phyloP scores from a whole-genome alignment of 2,797 vertebrate species.

The Choloepus didactylus region DNA sequence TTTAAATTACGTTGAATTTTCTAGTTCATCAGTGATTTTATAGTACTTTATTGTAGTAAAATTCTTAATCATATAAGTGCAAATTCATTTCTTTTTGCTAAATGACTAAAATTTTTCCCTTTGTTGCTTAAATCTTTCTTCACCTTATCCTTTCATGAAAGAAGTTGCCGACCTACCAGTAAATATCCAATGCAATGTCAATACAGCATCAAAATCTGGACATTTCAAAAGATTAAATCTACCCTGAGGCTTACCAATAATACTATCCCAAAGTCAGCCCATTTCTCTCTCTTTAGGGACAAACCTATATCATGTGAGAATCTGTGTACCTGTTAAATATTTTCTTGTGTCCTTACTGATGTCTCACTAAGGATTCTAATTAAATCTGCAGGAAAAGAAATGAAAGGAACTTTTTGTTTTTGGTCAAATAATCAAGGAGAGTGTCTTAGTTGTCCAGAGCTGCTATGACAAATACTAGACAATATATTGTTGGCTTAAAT shows the following conservation, averaged over 20 bases:
- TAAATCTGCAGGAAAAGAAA: slow-evolving; percentile 58
- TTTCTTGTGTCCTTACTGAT: background rate
- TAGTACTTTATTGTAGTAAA: slow-evolving; percentile 20
- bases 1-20: slow-evolving; percentile 53
- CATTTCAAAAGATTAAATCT: slow-evolving; percentile 33
- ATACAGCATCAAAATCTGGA: slow-evolving; percentile 32
- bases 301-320: background rate
- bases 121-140: background rate
- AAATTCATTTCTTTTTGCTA: slow-evolving; percentile 54
- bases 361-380: slow-evolving; percentile 22
- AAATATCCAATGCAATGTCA: background rate
- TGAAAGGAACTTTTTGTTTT: slow-evolving; percentile 7
- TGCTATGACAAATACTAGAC: too few species aligned
- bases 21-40: slow-evolving; percentile 60
- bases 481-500: too few species aligned
- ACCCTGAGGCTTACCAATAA: slow-evolving; percentile 1
- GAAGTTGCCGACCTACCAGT: background rate
- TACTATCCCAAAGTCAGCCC: background rate
- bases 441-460: too few species aligned
- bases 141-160: background rate
- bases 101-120: slow-evolving; percentile 18
- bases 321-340: background rate
- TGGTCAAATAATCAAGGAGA: background rate
- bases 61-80: slow-evolving; percentile 44
- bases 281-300: slow-evolving; percentile 23